Conservation (phyloP, 2,888 invertebrate genomes). For the Limnephilus lunatus region DNA sequence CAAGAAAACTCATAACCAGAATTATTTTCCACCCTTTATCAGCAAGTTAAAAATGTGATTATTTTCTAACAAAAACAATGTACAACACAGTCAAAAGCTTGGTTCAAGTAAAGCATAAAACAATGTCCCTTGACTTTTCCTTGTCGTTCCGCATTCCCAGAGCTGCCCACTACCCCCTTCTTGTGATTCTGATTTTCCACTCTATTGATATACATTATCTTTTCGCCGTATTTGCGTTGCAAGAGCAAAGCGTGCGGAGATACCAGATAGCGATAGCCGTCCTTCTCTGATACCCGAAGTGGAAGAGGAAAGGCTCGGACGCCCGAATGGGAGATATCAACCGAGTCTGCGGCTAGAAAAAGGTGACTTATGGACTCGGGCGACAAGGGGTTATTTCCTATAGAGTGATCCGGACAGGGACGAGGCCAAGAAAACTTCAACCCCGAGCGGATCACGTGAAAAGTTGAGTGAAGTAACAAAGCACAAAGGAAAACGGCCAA, state of each 20-base stretch:
- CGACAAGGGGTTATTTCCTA: slow-evolving; percentile 45
- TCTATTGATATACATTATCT: slow-evolving; percentile 64
- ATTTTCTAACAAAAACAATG: background rate
- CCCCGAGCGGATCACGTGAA: slow-evolving; percentile 1
- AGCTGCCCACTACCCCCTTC: slow-evolving; percentile 18
- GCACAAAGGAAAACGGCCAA: background rate
- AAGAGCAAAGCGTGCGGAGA: slow-evolving; percentile 51
- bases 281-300: slow-evolving; percentile 51
- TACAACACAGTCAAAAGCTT: background rate
- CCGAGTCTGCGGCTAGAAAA: slow-evolving; percentile 45
- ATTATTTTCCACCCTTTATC: background rate
- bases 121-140: slow-evolving; percentile 2
- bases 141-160: background rate
- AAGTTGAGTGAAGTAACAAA: background rate
- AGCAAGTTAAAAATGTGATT: background rate
- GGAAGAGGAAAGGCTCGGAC: slow-evolving; percentile 15
- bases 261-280: slow-evolving; percentile 37
- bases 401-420: slow-evolving; percentile 24
- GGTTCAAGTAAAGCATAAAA: background rate
- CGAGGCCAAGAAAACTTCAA: slow-evolving; percentile 34
- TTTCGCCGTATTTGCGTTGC: slow-evolving; percentile 56
- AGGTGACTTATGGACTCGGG: slow-evolving; percentile 57
- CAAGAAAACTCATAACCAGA: background rate
- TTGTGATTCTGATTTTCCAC: slow-evolving; percentile 48
- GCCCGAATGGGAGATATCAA: slow-evolving; percentile 5